Evolutionary conservation across 2,888 invertebrate species (phyloP).

Genomic region (Pterostichus niger): DNA sequence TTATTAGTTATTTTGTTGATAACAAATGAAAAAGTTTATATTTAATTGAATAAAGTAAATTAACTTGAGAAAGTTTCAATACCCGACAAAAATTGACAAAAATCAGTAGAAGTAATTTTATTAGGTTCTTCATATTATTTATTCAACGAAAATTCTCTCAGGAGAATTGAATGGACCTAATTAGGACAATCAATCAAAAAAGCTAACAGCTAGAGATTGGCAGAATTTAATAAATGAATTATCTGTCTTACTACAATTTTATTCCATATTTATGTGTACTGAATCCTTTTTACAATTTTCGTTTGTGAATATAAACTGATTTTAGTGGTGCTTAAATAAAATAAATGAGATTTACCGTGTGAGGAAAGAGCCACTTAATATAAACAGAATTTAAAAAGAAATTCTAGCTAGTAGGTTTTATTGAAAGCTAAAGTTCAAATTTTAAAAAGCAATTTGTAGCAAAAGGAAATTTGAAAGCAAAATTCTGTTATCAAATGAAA

Average conservation of each 20-base stretch:
- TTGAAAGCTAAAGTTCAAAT: slow-evolving; percentile 10
- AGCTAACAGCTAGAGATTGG: slow-evolving; percentile 26
- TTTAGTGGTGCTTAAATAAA: slow-evolving; percentile 24
- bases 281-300: neutral
- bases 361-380: slow-evolving; percentile 13
- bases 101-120: slow-evolving; percentile 27
- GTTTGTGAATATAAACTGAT: slow-evolving; percentile 24
- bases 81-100: slow-evolving; percentile 23
- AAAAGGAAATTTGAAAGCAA: neutral
- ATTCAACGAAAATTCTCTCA: slow-evolving; percentile 31
- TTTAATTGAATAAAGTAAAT: slow-evolving; percentile 11
- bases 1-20: slow-evolving; percentile 11
- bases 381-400: slow-evolving; percentile 36
- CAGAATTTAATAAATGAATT: slow-evolving; percentile 17
- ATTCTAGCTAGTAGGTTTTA: slow-evolving; percentile 21
- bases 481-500: slow-evolving; percentile 34
- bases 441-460: slow-evolving; percentile 29
- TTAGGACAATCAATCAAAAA: slow-evolving; percentile 3
- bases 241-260: neutral
- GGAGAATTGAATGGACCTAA: neutral
- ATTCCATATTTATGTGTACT: neutral
- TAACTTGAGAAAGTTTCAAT: slow-evolving; percentile 25
- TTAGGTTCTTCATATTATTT: slow-evolving; percentile 37
- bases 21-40: slow-evolving; percentile 22
- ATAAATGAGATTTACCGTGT: slow-evolving; percentile 27